Evolutionary conservation across 2,113 vertebrate genomes (phyloP), one percentile per base, ranked within the genome.

Genomic region (Hemichromis elongatus): DNA sequence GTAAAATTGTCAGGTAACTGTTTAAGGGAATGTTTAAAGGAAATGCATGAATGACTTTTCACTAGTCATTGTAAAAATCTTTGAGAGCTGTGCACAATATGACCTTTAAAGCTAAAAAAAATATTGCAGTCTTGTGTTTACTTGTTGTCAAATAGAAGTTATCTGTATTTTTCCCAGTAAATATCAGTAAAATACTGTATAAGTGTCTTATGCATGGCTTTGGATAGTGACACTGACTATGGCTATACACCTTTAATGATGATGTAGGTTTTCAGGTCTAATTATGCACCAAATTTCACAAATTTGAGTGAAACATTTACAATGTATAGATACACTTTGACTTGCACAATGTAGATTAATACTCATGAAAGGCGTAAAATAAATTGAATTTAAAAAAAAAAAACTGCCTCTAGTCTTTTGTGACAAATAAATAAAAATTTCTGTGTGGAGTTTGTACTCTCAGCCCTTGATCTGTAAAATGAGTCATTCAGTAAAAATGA

Each of bases 301-400:
- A 55, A 16, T 26, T 81, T 26, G 61, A n/a, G 47, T 77, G 45
- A 28, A 85, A 75, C 13, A 80, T n/a, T 16, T 78, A 57, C 68
- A 86, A 33, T 85, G 82, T 85, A 83, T 54, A 86, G 86, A 86
- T 63, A 83, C 63, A 86, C 83, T 80, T 81, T 80, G 45, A 82
- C 84, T 42, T 70, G 75, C 84, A 93, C 85, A 77, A 70, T 88
- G 83, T 81, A 90, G 79, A 94, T 85, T 90, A 81, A 92, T n/a
- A 90, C 81, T 75, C 90, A 56, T 83, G 81, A 88, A 61, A 86
- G 11, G 80, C 2, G 18, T 81, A 21, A 89, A 88, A 80, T 50
- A 57, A 70, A 70, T 45, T 26, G 37, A 45, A 45, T 70, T n/a
- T n/a, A 70, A 16, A 18, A 89, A 86, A 80, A 2, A 28, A 52